phyloP scores from a whole-genome alignment of 2,113 vertebrate species.

The Lonchura striata region DNA sequence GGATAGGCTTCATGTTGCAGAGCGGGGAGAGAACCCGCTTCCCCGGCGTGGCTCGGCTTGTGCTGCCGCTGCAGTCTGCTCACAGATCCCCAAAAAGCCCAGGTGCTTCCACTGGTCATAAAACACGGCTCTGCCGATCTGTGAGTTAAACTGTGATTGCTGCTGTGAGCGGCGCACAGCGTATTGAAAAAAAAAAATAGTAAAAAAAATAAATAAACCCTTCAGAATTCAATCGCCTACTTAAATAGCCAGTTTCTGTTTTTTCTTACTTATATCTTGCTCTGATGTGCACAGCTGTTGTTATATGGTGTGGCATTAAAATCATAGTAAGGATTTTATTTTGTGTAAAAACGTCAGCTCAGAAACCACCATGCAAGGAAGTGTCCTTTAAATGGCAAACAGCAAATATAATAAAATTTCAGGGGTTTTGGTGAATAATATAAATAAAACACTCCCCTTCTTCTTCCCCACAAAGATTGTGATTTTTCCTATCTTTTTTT shows the following conservation, averaged over 20 bases:
- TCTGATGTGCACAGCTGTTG: slow-evolving; percentile 2
- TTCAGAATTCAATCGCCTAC: neutral
- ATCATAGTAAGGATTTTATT: neutral
- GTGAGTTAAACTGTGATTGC: neutral
- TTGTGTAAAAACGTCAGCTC: neutral
- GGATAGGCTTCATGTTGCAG: slow-evolving; percentile 16
- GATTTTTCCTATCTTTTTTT: neutral
- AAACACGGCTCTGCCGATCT: neutral
- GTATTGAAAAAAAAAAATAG: neutral
- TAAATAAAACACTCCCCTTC: neutral
- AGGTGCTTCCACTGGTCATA: neutral
- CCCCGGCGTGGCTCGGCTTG: neutral
- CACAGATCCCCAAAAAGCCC: neutral
- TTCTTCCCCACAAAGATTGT: neutral
- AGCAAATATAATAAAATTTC: neutral
- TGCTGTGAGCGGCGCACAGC: neutral
- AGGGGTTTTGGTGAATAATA: neutral
- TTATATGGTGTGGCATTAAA: neutral
- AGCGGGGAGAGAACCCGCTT: neutral
- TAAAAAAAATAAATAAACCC: neutral
- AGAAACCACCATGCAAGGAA: neutral
- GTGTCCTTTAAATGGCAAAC: neutral
- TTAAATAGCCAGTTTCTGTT: neutral
- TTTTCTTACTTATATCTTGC: neutral
- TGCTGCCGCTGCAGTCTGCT: neutral